Percentiles rank a stretch among this genome's conserved stretches.
Evolutionary conservation across 2,797 vertebrate species (phyloP).

Genomic region (Acanthiza pusilla): DNA sequence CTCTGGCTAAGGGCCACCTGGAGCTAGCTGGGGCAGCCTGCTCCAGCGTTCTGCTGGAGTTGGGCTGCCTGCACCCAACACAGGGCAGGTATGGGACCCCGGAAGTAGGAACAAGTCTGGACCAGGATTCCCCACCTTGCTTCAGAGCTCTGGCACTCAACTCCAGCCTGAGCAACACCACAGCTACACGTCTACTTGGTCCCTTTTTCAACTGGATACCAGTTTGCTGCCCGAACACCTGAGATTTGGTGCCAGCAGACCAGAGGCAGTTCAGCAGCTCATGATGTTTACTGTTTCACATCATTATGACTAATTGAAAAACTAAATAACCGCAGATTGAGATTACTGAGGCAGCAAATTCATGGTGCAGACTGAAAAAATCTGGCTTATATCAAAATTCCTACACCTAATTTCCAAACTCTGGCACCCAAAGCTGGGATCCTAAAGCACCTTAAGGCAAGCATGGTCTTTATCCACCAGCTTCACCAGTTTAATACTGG

Average conservation of each 20-base stretch:
- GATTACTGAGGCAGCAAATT: not conserved
- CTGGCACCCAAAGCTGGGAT: not conserved
- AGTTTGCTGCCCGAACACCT: not conserved
- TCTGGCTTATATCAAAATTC: not conserved
- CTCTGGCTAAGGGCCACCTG: not conserved
- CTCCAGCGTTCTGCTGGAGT: not conserved
- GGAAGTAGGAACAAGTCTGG: not conserved
- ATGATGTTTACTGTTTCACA: not conserved
- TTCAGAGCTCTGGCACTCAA: not conserved
- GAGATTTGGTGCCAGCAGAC: not conserved
- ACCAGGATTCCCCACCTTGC: not conserved
- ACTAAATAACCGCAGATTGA: not conserved
- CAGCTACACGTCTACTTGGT: fast-evolving
- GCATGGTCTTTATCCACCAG: not conserved
- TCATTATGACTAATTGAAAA: not conserved
- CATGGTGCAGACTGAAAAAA: not conserved
- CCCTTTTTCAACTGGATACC: not conserved
- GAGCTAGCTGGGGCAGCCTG: not conserved
- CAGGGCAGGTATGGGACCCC: fast-evolving
- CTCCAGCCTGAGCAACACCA: not conserved
- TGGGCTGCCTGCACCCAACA: not conserved
- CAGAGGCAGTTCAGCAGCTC: not conserved
- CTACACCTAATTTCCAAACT: not conserved
- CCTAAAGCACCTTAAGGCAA: not conserved
- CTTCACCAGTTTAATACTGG: not conserved